Evolutionary conservation across 2,888 invertebrate species (phyloP).

Genomic region (Tuberolachnus salignus): DNA sequence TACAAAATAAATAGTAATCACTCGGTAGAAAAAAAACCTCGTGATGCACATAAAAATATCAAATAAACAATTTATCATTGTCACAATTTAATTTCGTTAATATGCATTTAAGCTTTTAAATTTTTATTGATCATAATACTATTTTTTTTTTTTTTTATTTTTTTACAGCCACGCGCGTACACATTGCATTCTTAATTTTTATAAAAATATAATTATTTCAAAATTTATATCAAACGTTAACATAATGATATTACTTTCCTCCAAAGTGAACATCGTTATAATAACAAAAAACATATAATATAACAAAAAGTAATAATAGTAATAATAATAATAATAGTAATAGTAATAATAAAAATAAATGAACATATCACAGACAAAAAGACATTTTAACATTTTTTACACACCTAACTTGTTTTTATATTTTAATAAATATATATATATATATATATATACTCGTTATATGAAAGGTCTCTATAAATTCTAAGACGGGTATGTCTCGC

Average conservation of each 20-base stretch:
- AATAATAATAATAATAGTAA: slow-evolving; percentile 53
- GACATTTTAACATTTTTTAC: slow-evolving; percentile 54
- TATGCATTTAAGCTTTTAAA: slow-evolving; percentile 23
- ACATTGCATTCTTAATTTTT: slow-evolving; percentile 41
- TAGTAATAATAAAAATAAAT: slow-evolving; percentile 43
- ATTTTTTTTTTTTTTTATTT: slow-evolving; percentile 31
- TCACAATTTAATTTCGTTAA: slow-evolving; percentile 39
- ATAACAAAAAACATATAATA: slow-evolving; percentile 59
- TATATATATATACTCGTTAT: slow-evolving; percentile 35
- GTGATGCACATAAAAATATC: slow-evolving; percentile 48
- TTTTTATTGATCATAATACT: slow-evolving; percentile 29
- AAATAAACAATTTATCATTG: slow-evolving; percentile 27
- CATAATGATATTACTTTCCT: slow-evolving; percentile 67
- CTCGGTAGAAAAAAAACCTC: slow-evolving; percentile 33
- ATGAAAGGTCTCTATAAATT: slow-evolving; percentile 27
- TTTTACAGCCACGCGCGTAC: slow-evolving; percentile 32
- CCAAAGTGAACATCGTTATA: slow-evolving; percentile 68
- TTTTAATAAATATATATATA: slow-evolving; percentile 29
- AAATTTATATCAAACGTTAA: slow-evolving; percentile 53
- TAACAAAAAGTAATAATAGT: slow-evolving; percentile 49
- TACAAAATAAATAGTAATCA: slow-evolving; percentile 46
- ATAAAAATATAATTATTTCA: slow-evolving; percentile 55
- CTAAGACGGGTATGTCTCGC: slow-evolving; percentile 33
- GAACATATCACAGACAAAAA: slow-evolving; percentile 58
- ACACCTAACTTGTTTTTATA: slow-evolving; percentile 47